phyloP scores from a whole-genome alignment of 2,113 vertebrate species.

The Cathartes aura region DNA sequence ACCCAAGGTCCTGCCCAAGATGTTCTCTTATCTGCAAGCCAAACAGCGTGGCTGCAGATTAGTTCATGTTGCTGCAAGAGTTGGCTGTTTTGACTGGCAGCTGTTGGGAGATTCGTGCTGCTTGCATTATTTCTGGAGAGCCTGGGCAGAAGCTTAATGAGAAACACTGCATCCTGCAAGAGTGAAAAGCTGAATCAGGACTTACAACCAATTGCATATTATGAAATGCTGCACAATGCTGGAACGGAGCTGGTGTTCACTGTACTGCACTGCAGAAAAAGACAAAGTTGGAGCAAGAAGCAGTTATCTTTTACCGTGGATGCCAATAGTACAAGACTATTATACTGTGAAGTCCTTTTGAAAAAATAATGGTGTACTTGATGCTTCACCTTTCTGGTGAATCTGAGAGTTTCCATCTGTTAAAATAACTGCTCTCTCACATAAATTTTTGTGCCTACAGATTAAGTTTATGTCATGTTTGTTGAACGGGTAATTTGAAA shows the following conservation, averaged over 20 bases:
- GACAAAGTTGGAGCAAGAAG: neutral
- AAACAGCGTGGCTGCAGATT: neutral
- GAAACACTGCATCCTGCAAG: neutral
- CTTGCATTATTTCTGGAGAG: neutral
- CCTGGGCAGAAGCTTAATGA: constrained; percentile 7
- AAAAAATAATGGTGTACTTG: neutral
- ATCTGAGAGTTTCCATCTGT: neutral
- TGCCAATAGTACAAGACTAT: neutral
- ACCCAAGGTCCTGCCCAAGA: neutral
- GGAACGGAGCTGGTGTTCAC: neutral
- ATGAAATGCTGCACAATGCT: constrained; percentile 7
- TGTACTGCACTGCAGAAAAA: constrained; percentile 60
- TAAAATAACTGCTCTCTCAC: neutral
- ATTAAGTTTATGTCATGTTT: constrained; percentile 1
- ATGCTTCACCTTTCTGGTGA: constrained; percentile 5
- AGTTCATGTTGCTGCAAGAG: neutral
- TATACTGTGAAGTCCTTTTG: neutral
- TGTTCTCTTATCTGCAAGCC: neutral
- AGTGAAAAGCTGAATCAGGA: constrained; percentile 12
- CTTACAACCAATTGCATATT: neutral
- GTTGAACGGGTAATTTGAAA: neutral
- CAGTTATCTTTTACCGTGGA: neutral
- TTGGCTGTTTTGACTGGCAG: neutral
- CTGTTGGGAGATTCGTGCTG: neutral
- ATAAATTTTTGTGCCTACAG: neutral